These are phyloP conservation scores for Oreochromis grahami DNA, from an alignment of 2,797 vertebrate species.

Conservation along the genomic window DNA sequence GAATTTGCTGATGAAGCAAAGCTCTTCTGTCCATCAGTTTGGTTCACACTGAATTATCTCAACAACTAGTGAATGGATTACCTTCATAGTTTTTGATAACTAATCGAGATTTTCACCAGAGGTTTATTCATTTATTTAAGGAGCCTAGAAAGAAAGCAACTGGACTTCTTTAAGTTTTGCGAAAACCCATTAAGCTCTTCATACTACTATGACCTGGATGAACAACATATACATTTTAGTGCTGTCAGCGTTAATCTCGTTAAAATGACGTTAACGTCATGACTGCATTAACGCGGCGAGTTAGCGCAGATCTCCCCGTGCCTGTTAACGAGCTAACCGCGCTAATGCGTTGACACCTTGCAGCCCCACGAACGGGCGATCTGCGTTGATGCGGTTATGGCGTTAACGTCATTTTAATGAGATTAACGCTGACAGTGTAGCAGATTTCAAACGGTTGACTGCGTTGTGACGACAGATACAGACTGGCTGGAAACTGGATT, in stretches of 20 bases:
- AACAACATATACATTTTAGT: not conserved
- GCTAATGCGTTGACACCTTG: not conserved
- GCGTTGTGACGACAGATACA: too few species aligned
- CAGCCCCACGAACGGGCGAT: not conserved
- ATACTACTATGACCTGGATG: not conserved
- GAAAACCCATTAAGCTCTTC: not conserved
- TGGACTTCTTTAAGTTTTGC: not conserved
- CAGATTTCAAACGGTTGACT: too few species aligned
- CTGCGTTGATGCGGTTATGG: too few species aligned
- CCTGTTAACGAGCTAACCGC: not conserved
- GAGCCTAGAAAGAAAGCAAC: not conserved
- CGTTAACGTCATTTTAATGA: too few species aligned
- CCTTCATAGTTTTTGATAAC: not conserved
- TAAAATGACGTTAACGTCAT: not conserved
- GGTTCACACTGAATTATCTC: not conserved
- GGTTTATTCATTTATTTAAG: not conserved
- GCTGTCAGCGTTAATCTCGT: not conserved
- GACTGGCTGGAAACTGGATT: too few species aligned
- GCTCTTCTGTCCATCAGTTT: not conserved
- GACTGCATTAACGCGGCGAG: accelerated
- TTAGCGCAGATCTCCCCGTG: not conserved
- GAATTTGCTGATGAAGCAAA: not conserved
- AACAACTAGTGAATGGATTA: not conserved
- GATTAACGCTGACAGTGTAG: too few species aligned
- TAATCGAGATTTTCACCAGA: not conserved